Evolutionary conservation across 2,888 invertebrate genomes (phyloP), one percentile per base, ranked within the genome.

Genomic region (Salticus scenicus): DNA sequence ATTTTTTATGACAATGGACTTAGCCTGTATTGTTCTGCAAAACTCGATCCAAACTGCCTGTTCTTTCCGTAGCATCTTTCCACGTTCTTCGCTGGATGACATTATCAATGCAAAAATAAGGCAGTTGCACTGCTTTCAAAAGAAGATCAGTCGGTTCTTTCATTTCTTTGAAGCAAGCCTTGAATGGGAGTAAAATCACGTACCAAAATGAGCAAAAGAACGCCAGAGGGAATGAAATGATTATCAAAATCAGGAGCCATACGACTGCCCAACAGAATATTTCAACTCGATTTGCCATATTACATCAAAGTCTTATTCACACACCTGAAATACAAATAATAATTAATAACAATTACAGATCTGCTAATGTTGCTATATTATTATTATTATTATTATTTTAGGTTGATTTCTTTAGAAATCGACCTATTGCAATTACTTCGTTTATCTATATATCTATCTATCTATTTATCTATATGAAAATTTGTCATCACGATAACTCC

Each of bases 151-250:
- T 63, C 27, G 63, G 24, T 33, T 63, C 74, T 5, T 27, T 12
- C 20, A 74, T 20, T 12, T 24, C 7, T 7, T n/a, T 10, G 24
- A 63, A 33, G 27, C 74, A 74, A n/a, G 31, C 7, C 0, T 57
- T 74, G 27, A 74, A 74, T 8, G 74, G 74, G 17, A 63, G 30
- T 1, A 74, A 10, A 10, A 74, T 10, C 33, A 74, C 63, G 63
- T 74, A 74, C 74, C 74, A 74, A 30, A 63, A 63, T 7, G 74
- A 28, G 31, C 74, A 74, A 20, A 74, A 57, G 31, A 64, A 24
- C 17, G 74, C 74, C 14, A 74, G 4, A 12, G 33, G 33, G 57
- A 74, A 63, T 1, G 74, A 57, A 12, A 74, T 8, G 10, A 74
- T 30, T 1, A 74, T 20, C 10, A 74, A 37, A 1, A 74, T 20